Evolutionary conservation across 2,113 vertebrate genomes (phyloP), one percentile per base, ranked within the genome.

Genomic region (Grus americana): DNA sequence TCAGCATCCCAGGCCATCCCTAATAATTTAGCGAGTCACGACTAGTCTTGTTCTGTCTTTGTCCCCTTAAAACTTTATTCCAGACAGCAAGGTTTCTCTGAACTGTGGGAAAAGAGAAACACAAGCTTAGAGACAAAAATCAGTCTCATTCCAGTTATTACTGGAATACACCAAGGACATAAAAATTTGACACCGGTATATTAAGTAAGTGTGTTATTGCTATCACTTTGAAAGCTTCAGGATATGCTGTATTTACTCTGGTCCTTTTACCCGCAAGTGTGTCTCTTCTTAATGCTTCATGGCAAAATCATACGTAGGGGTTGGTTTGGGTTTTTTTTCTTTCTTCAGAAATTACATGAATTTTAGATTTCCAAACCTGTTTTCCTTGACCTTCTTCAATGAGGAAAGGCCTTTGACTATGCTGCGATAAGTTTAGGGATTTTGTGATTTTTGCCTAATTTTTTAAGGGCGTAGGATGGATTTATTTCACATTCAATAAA

Each of bases 101-200:
- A 89, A 76, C 62, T 79, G 49, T 47, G 59, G 36, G 46, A 67
- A 89, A 68, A 38, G 66, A 92, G 30, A 57, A 1, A 6, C 29
- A 13, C 12, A 84, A 95, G 42, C 80, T 88, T 76, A 92, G 73
- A 89, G 54, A 87, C 61, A 91, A 94, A 94, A 87, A 59, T 75
- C 55, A 92, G 74, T 19, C 87, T 85, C 89, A 79, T 61, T 93
- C 67, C 62, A 79, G 54, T 95, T 93, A 88, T 84, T 93, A 83
- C 46, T 93, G 75, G 47, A 93, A 92, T 90, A 88, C 59, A 90
- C 67, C 54, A 74, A 94, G 38, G 88, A 63, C 86, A 82, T 55
- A 70, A 71, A 79, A 55, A 70, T 63, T 88, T 92, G 74, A 70
- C 79, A 71, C 29, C 59, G 72, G n/a, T 88, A 86, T 73, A 83